phyloP scores from a whole-genome alignment of 1,140 invertebrate genomes.

The Drosophila pseudoobscura region DNA sequence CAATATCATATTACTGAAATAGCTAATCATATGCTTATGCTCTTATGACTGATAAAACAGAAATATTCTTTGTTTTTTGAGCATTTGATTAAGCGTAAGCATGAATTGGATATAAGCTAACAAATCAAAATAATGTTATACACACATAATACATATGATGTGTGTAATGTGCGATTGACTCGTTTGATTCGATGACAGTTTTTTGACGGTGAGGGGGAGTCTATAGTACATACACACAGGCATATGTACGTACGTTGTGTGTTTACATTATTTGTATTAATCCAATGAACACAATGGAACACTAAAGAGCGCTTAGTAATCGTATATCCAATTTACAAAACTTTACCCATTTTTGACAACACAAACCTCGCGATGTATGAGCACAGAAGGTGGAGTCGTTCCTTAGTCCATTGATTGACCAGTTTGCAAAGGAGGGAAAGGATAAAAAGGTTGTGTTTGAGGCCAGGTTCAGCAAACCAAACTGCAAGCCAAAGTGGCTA shows the following conservation, averaged over 20 bases:
- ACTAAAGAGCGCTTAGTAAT: slow-evolving; percentile 35
- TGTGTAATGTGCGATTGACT: no score
- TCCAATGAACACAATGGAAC: slow-evolving; percentile 3
- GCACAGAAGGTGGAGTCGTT: slow-evolving; percentile 96
- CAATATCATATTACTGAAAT: no score
- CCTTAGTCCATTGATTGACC: slow-evolving; percentile 96
- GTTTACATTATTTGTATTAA: slow-evolving; percentile 22
- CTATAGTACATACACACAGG: no score
- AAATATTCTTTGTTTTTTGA: no score
- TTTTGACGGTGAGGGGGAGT: no score
- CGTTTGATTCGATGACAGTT: no score
- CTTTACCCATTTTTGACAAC: slow-evolving; percentile 83
- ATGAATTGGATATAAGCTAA: background rate
- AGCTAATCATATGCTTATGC: no score
- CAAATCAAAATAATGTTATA: background rate
- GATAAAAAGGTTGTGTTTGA: slow-evolving; percentile 97
- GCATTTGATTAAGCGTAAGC: no score
- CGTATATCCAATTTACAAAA: slow-evolving; percentile 68
- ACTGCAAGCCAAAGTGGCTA: slow-evolving; percentile 96
- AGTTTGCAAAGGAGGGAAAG: slow-evolving; percentile 97
- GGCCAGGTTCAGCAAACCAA: slow-evolving; percentile 94
- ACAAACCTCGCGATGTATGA: slow-evolving; percentile 40
- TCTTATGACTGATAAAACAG: no score
- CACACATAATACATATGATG: no score
- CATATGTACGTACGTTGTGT: slow-evolving; percentile 14